Base-by-base conservation (phyloP, 2,113 vertebrate species). In the Tiliqua scincoides region DNA sequence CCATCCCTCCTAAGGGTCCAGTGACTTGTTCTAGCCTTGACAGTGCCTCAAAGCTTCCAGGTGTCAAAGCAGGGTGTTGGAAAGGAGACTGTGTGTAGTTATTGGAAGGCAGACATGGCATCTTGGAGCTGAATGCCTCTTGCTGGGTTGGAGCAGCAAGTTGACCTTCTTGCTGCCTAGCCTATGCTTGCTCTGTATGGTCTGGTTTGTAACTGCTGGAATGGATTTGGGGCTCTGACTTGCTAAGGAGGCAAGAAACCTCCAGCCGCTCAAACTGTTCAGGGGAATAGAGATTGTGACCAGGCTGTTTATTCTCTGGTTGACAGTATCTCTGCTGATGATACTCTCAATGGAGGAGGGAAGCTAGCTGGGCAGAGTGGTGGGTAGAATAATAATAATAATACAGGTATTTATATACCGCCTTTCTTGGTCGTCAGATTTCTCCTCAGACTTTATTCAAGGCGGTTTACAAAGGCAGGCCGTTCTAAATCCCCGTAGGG, bases 311-410 rank as follows among this genome's bases (percentile, higher is more conserved):
- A 75, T 63, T 79, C 15, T 20, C 59, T 62, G 75, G 68, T 89
- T 82, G 88, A 88, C 80, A 89, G 87, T 61, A 73, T 35, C 78
- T 83, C 88, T 91, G 30, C 70, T 18, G 4, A 10, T 21, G 1
- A 9, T 30, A 32, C 23, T 5, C 21, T 70, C 12, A 23, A 35
- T 1, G 12, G 23, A 74, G 71, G 21, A 90, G 40, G 25, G 77
- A 63, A 61, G 59, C 30, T 74, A 30, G 5, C 0, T 0, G 3
- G 43, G 62, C 79, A 68, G 10, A 48, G 72, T 87, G 4, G 2
- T 82, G 48, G 61, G 80, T 54, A 84, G 84, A 75, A 40, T 23
- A 52, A 52, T n/a, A n/a, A n/a, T n/a, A n/a, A n/a, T n/a, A n/a
- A n/a, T n/a, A n/a, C n/a, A n/a, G n/a, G n/a, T n/a, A n/a, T n/a